phyloP scores from a whole-genome alignment of 2,888 invertebrate species.

The Eudasyphora cyanicolor region DNA sequence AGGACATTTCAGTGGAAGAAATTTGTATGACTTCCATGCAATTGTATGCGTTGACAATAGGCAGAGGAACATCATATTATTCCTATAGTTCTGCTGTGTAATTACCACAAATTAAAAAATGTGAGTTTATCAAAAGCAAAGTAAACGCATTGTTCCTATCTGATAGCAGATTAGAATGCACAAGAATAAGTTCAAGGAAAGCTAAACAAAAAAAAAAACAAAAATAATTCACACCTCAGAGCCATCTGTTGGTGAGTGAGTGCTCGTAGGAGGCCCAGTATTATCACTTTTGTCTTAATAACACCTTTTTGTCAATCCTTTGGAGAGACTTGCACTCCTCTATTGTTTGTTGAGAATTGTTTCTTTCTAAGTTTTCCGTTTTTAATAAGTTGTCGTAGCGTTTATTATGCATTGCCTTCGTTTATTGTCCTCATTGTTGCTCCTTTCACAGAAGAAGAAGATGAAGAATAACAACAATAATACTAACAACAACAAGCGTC shows the following conservation, averaged over 20 bases:
- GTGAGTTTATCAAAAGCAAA: too few relatives aligned
- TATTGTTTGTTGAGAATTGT: background rate
- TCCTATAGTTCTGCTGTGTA: too few relatives aligned
- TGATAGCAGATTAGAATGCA: background rate
- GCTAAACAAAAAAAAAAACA: too few relatives aligned
- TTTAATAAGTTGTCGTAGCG: conserved; percentile 24
- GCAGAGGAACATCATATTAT: too few relatives aligned
- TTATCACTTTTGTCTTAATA: conserved; percentile 17
- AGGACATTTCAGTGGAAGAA: too few relatives aligned
- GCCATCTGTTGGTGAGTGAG: background rate
- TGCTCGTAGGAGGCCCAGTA: background rate
- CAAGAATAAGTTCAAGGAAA: background rate
- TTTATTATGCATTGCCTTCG: conserved; percentile 32
- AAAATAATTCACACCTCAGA: background rate
- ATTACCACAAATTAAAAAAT: too few relatives aligned
- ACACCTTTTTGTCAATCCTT: conserved; percentile 3
- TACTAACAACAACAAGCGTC: conserved; percentile 41
- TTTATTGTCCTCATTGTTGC: conserved; percentile 48
- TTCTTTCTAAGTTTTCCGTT: conserved; percentile 26
- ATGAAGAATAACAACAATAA: too few relatives aligned
- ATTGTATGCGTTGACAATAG: too few relatives aligned
- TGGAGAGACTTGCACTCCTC: background rate
- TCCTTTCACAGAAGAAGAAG: too few relatives aligned
- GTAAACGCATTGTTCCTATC: too few relatives aligned
- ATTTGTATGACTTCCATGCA: too few relatives aligned